Evolutionary conservation across 2,113 vertebrate species (phyloP).

Genomic region (Pedionomus torquatus): DNA sequence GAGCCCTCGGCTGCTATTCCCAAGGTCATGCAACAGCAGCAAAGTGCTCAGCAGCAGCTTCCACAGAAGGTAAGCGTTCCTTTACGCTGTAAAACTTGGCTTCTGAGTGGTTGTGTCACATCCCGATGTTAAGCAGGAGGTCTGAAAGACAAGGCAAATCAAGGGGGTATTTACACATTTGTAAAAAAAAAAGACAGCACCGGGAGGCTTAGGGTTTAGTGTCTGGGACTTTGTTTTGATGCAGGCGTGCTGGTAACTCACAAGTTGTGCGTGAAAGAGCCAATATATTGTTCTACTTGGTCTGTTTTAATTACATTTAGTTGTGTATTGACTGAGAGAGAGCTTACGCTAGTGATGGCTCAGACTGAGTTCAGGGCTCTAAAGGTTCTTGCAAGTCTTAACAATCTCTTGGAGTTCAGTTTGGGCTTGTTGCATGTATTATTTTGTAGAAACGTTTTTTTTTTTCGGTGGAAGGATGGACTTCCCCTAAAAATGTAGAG

Average conservation of each 20-base stretch:
- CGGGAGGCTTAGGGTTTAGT: background rate
- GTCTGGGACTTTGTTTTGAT: background rate
- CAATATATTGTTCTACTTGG: background rate
- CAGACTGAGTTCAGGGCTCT: background rate
- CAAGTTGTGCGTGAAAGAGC: background rate
- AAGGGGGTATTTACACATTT: background rate
- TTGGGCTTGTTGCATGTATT: background rate
- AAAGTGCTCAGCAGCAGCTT: conserved; percentile 86
- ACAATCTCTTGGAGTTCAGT: background rate
- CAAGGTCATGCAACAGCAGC: conserved; percentile 97
- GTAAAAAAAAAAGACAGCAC: background rate
- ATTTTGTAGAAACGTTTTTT: background rate
- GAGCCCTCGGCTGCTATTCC: conserved; percentile 96
- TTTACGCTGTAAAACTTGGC: rapidly evolving
- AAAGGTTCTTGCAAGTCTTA: background rate
- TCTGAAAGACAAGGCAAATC: background rate
- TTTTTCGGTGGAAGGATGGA: background rate
- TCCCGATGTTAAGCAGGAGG: background rate
- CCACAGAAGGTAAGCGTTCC: conserved; percentile 86
- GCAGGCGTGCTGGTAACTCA: background rate
- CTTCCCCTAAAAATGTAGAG: background rate
- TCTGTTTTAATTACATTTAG: rapidly evolving
- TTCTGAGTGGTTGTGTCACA: background rate
- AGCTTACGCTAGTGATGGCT: rapidly evolving
- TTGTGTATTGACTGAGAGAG: background rate